phyloP scores from a whole-genome alignment of 2,113 vertebrate species.

The Malurus elegans region DNA sequence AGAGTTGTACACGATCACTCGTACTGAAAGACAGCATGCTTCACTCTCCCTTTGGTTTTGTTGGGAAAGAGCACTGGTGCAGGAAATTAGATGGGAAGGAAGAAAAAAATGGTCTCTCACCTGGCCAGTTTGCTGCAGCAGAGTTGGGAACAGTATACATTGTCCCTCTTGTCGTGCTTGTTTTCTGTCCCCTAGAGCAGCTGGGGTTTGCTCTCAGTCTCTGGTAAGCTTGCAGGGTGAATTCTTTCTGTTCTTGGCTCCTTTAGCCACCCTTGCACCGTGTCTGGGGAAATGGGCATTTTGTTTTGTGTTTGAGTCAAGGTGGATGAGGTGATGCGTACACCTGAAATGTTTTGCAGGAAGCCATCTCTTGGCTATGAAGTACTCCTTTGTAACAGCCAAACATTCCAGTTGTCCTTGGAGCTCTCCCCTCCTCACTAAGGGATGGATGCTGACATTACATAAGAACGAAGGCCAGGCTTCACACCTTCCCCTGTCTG shows the following conservation, averaged over 20 bases:
- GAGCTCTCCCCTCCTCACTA: background rate
- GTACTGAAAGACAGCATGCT: constrained; percentile 10
- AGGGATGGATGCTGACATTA: background rate
- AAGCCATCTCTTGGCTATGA: constrained; percentile 34
- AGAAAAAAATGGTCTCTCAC: background rate
- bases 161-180: background rate
- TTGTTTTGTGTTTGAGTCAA: background rate
- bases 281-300: background rate
- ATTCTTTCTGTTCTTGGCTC: background rate
- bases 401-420: constrained; percentile 32
- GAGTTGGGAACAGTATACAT: constrained; percentile 19
- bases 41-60: constrained; percentile 24
- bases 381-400: background rate
- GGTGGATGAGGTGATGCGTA: background rate
- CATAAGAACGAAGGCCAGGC: background rate
- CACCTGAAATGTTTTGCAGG: background rate
- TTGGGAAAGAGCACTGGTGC: background rate
- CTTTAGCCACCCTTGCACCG: background rate
- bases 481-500: background rate
- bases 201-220: background rate
- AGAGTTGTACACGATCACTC: background rate
- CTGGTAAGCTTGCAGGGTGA: background rate
- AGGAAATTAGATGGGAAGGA: background rate
- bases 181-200: constrained; percentile 6
- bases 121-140: background rate